Evolutionary conservation across 2,888 invertebrate genomes (phyloP).

Genomic region (Aspidiotus destructor): DNA sequence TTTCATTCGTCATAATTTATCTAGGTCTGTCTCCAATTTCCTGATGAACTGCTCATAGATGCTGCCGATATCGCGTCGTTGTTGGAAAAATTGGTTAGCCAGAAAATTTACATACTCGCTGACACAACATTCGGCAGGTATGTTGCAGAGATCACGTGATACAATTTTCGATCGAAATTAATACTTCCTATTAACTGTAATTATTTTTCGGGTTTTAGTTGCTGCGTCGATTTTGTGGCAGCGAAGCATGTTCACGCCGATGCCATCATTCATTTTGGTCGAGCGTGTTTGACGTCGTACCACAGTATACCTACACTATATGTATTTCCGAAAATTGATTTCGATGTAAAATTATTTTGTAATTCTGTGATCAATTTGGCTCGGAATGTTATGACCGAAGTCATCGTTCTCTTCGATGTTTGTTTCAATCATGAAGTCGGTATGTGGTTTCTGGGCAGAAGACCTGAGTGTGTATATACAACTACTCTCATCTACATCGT

Average conservation of each 20-base stretch:
- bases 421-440: slow-evolving; percentile 40
- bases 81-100: slow-evolving; percentile 47
- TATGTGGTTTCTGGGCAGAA: slow-evolving; percentile 16
- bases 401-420: slow-evolving; percentile 55
- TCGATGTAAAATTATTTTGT: slow-evolving; percentile 42
- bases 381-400: slow-evolving; percentile 35
- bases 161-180: too few relatives aligned
- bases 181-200: too few relatives aligned
- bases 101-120: slow-evolving; percentile 68
- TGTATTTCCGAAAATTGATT: slow-evolving; percentile 52
- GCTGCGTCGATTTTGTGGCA: slow-evolving; percentile 81
- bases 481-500: neutral
- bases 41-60: slow-evolving; percentile 64
- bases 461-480: too few relatives aligned
- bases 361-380: slow-evolving; percentile 44
- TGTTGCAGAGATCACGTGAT: slow-evolving; percentile 38
- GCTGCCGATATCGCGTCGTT: slow-evolving; percentile 55
- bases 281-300: slow-evolving; percentile 70
- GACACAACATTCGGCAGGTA: slow-evolving; percentile 86
- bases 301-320: slow-evolving; percentile 64
- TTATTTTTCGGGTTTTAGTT: slow-evolving; percentile 49
- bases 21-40: slow-evolving; percentile 88
- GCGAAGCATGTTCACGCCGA: slow-evolving; percentile 80
- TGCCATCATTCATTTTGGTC: slow-evolving; percentile 83
- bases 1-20: slow-evolving; percentile 10